These are phyloP conservation scores for Nycticryphes semicollaris DNA, from an alignment of 2,113 vertebrate species.

Conservation along the genomic window DNA sequence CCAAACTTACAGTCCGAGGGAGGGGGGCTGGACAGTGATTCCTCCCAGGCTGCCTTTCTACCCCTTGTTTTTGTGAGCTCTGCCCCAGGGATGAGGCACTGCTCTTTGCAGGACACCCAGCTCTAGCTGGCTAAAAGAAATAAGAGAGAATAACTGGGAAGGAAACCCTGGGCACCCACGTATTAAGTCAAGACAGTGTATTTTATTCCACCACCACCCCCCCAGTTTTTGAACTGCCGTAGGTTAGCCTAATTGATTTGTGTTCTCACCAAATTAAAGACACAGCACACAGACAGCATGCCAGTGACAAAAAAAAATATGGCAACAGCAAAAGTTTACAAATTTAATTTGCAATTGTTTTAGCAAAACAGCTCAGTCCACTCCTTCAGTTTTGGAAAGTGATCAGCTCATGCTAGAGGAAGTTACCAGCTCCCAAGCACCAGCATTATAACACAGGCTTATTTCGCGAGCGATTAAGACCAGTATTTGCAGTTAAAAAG, in stretches of 20 bases:
- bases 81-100: not conserved
- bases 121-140: not conserved
- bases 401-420: slow-evolving; percentile 63
- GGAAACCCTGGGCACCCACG: not conserved
- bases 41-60: not conserved
- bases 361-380: slow-evolving; percentile 76
- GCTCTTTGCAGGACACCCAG: not conserved
- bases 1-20: not conserved
- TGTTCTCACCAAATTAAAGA: slow-evolving; percentile 43
- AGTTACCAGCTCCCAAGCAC: slow-evolving; percentile 46
- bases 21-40: not conserved
- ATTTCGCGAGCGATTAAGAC: slow-evolving; percentile 37
- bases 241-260: slow-evolving; percentile 56
- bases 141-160: not conserved
- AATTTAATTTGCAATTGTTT: slow-evolving; percentile 72
- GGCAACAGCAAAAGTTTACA: slow-evolving; percentile 71
- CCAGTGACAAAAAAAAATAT: slow-evolving; percentile 61
- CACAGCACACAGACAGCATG: slow-evolving; percentile 22
- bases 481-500: slow-evolving; percentile 60
- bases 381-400: slow-evolving; percentile 73
- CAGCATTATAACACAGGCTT: not conserved
- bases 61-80: not conserved
- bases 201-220: not conserved
- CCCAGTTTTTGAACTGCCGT: not conserved
- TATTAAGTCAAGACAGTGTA: not conserved